phyloP scores from a whole-genome alignment of 2,797 vertebrate species.

The Acanthis flammea region DNA sequence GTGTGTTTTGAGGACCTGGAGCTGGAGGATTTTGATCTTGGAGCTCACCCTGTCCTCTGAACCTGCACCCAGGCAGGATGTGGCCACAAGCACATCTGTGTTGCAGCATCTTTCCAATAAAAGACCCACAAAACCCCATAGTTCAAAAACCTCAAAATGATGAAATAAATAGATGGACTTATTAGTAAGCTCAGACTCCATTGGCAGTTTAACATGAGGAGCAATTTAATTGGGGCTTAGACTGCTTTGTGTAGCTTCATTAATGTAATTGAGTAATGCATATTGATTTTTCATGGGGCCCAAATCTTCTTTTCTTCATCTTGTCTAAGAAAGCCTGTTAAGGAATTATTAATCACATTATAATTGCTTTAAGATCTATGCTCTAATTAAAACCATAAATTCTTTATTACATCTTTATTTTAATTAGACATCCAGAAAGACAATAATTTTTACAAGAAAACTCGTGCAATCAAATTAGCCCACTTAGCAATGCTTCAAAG shows the following conservation, averaged over 20 bases:
- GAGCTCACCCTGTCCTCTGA: not conserved
- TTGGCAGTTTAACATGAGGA: constrained; percentile 62
- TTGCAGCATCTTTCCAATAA: not conserved
- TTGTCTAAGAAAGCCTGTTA: constrained; percentile 67
- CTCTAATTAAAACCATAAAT: constrained; percentile 79
- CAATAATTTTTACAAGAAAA: constrained; percentile 79
- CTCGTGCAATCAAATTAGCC: constrained; percentile 69
- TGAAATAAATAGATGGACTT: constrained; percentile 49
- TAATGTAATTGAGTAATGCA: constrained; percentile 76
- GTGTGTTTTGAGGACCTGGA: not conserved
- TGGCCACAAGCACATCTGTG: not conserved
- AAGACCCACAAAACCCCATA: accelerated
- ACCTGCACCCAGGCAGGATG: not conserved
- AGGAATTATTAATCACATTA: constrained; percentile 77
- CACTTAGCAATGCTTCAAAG: constrained; percentile 66
- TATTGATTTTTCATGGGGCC: constrained; percentile 77
- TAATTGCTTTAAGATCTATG: constrained; percentile 80
- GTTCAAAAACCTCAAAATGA: not conserved
- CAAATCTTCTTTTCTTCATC: constrained; percentile 70
- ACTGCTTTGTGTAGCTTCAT: constrained; percentile 67
- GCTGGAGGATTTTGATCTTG: not conserved
- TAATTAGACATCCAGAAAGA: constrained; percentile 78
- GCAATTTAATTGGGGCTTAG: constrained; percentile 67
- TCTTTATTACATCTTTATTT: constrained; percentile 80
- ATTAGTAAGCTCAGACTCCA: constrained; percentile 56